Base-by-base conservation (phyloP, 1,140 invertebrate species). In the Dendrolimus kikuchii region DNA sequence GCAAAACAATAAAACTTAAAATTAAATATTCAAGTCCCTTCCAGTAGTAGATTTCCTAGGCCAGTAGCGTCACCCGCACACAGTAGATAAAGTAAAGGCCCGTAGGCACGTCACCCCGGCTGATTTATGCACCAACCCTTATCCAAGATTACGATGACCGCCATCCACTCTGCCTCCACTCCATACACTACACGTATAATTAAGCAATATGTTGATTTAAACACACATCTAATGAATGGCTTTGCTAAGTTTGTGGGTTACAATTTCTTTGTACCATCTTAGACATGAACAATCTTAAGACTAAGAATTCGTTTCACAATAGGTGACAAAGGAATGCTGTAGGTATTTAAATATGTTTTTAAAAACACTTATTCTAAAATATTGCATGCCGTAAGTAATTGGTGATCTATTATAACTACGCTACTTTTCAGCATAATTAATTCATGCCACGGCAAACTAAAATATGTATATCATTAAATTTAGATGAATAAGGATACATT, bases 61-160 rank as follows among this genome's bases (percentile, higher is more conserved):
- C 40, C 51, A 50, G 53, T 45, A 71, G 67, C 76, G 77, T 79
- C 81, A 75, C 77, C 75, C 74, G 74, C 77, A 74, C 70, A 66
- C 71, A 82, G 79, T 81, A 85, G 81, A 85, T 85, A 85, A 85
- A 85, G 81, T 81, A 77, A 74, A 80, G 81, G 78, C 79, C 74
- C 74, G 67, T 66, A 72, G 79, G 67, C 55, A 51, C 62, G 79
- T 84, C 81, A 78, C 79, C 79, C 74, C 52, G 59, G 66, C 67
- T 81, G 81, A 85, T 85, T 85, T 85, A 85, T 81, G 69, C 64
- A 66, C 66, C 69, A 71, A 72, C 81, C 81, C 79, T 80, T 85
- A 82, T 82, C 81, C 81, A 82, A 82, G 79, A 85, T 85, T 85
- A 82, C 79, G 80, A 85, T 85, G 81, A 85, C 81, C 81, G 79